Evolutionary conservation across 1,140 invertebrate genomes (phyloP).

Genomic region (Lasioglossum albipes): DNA sequence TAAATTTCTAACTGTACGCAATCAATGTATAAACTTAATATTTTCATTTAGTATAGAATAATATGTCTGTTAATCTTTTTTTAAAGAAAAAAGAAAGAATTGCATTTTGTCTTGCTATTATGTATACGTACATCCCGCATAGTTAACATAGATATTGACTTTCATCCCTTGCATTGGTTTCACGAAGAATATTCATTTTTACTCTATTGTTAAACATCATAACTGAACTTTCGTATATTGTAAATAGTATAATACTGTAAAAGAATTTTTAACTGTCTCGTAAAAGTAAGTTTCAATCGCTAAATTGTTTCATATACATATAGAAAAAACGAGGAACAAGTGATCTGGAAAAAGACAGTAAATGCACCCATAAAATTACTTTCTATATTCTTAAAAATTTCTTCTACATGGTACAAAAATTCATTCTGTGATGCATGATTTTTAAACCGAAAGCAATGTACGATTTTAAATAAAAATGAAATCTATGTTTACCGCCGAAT

Average conservation of each 20-base stretch:
- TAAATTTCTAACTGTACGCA: conserved; percentile 57
- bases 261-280: conserved; percentile 52
- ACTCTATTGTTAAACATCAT: conserved; percentile 39
- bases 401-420: conserved; percentile 43
- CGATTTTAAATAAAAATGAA: conserved; percentile 42
- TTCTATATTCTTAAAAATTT: conserved; percentile 32
- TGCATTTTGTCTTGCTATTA: conserved; percentile 44
- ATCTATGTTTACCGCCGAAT: conserved; percentile 28
- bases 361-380: conserved; percentile 52
- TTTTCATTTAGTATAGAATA: conserved; percentile 47
- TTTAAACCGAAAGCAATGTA: conserved; percentile 42
- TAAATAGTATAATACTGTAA: conserved; percentile 52
- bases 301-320: conserved; percentile 25
- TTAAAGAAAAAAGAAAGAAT: conserved; percentile 32
- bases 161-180: conserved; percentile 24
- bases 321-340: conserved; percentile 1
- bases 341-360: conserved; percentile 24
- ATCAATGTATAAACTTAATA: conserved; percentile 52
- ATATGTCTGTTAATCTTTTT: conserved; percentile 45
- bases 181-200: conserved; percentile 7
- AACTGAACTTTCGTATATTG: conserved; percentile 33
- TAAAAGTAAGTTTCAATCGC: conserved; percentile 47
- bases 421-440: conserved; percentile 47
- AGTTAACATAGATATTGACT: conserved; percentile 35
- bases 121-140: conserved; percentile 37